These are phyloP conservation scores for Podargus strigoides DNA, from an alignment of 2,797 vertebrate species.

Conservation along the genomic window DNA sequence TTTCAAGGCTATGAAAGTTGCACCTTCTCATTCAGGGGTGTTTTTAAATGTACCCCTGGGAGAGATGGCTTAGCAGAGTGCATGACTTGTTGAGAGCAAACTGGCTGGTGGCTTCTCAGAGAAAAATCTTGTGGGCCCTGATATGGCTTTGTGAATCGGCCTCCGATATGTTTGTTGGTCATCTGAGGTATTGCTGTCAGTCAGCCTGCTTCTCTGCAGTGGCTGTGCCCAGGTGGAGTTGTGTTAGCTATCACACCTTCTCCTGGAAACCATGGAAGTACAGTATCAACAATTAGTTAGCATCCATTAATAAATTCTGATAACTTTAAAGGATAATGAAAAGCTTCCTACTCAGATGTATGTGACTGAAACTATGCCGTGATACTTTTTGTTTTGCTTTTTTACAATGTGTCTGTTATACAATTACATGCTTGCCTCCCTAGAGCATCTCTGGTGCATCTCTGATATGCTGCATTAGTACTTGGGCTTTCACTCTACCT, in stretches of 20 bases:
- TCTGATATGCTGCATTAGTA: neutral
- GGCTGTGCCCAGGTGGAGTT: neutral
- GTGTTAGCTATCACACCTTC: neutral
- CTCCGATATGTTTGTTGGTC: neutral
- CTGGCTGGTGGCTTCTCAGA: neutral
- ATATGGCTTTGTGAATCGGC: neutral
- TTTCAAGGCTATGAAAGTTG: neutral
- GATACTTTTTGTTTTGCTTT: neutral
- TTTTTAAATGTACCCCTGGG: neutral
- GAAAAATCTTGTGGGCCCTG: neutral
- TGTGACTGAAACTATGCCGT: neutral
- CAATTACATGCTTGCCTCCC: neutral
- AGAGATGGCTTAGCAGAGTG: neutral
- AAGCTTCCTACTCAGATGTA: neutral
- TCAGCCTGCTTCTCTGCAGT: neutral
- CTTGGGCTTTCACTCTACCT: neutral
- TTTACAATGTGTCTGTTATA: neutral
- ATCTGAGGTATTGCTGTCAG: neutral
- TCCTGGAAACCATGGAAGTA: constrained; percentile 2
- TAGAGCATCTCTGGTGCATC: neutral
- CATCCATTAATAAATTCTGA: neutral
- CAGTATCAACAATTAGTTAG: neutral
- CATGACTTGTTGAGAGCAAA: neutral
- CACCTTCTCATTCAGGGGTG: neutral
- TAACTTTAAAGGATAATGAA: neutral